Conservation (phyloP, 2,888 invertebrate species). For the Pemphredon lugubris region DNA sequence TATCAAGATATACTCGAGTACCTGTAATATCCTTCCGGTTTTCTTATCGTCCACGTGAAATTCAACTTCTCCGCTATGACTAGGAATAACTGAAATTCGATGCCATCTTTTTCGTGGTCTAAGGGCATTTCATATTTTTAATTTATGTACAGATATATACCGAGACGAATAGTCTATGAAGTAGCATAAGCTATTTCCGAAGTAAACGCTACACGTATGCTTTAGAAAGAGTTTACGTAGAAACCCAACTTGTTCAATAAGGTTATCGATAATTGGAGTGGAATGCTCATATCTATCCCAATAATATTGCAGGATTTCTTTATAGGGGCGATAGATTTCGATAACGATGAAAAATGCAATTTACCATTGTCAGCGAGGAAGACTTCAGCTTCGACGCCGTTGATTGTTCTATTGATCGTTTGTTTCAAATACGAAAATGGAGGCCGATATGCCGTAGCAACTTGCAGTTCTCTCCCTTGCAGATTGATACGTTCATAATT, state of each 20-base stretch:
- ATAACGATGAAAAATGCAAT: too few relatives aligned
- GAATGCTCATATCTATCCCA: too few relatives aligned
- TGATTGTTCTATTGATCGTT: slow-evolving; percentile 63
- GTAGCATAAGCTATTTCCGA: too few relatives aligned
- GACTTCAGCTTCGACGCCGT: slow-evolving; percentile 63
- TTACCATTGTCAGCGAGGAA: slow-evolving; percentile 66
- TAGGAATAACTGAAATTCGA: slow-evolving; percentile 71
- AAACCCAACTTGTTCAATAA: too few relatives aligned
- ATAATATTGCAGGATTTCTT: too few relatives aligned
- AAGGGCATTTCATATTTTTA: slow-evolving; percentile 6
- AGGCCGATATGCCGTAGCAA: slow-evolving; percentile 67
- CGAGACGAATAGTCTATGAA: too few relatives aligned
- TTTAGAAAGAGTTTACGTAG: too few relatives aligned
- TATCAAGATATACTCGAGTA: slow-evolving; percentile 31
- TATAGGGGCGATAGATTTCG: too few relatives aligned
- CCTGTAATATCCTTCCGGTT: slow-evolving; percentile 64
- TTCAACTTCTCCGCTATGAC: slow-evolving; percentile 72
- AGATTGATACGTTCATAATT: slow-evolving; percentile 40
- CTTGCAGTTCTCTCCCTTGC: slow-evolving; percentile 68
- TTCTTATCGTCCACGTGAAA: slow-evolving; percentile 72
- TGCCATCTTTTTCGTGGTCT: slow-evolving; percentile 73
- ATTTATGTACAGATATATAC: too few relatives aligned
- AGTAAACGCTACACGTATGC: too few relatives aligned
- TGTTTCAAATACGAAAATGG: slow-evolving; percentile 69
- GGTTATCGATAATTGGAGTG: too few relatives aligned